Conservation (phyloP, 2,113 vertebrate species). For the Leptosomus discolor region DNA sequence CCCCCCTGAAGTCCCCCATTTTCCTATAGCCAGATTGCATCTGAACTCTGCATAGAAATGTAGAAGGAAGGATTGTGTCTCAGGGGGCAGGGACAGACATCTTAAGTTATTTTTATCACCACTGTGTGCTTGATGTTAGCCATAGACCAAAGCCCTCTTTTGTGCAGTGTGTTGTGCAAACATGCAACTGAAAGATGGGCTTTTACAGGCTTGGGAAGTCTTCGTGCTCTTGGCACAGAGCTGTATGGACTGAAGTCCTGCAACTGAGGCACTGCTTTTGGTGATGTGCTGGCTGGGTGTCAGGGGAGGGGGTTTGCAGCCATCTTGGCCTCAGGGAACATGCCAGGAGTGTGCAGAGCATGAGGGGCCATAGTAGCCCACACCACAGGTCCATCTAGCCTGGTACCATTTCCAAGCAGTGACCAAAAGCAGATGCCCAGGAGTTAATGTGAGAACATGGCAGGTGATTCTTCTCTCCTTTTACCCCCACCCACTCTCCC, state of each 20-base stretch:
- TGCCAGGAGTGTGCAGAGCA: accelerated
- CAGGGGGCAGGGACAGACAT: accelerated
- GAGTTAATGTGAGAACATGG: neutral
- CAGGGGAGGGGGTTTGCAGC: neutral
- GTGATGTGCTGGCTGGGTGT: neutral
- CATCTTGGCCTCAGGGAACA: neutral
- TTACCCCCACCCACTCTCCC: neutral
- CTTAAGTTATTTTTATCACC: neutral
- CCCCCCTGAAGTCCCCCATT: accelerated
- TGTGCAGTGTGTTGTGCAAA: neutral
- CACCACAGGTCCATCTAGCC: neutral
- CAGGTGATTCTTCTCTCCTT: neutral
- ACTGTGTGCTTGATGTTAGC: neutral
- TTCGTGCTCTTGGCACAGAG: neutral
- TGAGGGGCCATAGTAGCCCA: accelerated
- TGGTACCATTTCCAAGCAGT: neutral
- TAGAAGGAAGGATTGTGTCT: neutral
- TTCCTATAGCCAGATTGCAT: neutral
- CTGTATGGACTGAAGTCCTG: neutral
- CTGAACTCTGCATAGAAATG: neutral
- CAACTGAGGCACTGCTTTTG: neutral
- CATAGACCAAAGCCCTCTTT: neutral
- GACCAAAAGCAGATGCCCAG: neutral
- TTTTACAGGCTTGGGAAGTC: neutral
- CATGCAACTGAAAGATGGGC: neutral